These are phyloP conservation scores for Drosophila sp. DNA, from an alignment of 1,140 invertebrate species.

Conservation along the genomic window DNA sequence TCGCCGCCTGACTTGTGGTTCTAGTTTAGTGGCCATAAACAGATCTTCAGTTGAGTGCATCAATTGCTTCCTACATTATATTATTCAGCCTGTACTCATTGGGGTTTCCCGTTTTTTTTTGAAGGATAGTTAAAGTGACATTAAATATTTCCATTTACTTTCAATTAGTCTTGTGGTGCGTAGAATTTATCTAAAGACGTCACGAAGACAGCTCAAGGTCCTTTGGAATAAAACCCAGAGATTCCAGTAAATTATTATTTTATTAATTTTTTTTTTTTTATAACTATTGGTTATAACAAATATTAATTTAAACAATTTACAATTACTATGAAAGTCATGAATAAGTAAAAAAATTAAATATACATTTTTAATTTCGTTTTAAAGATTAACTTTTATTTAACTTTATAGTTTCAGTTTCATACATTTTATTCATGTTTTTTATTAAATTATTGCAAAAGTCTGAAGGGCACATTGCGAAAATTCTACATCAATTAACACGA, in stretches of 20 bases:
- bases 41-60: slow-evolving; percentile 30
- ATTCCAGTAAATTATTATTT: no score
- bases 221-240: not conserved
- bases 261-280: no score
- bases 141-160: slow-evolving; percentile 20
- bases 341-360: no score
- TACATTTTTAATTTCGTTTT: no score
- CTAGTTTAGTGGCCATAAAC: slow-evolving; percentile 44
- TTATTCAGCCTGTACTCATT: slow-evolving; percentile 28
- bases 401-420: no score
- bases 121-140: slow-evolving; percentile 60
- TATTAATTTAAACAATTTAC: no score
- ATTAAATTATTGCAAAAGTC: not conserved
- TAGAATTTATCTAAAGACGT: not conserved
- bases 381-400: no score
- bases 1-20: slow-evolving; percentile 26
- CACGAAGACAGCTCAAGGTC: not conserved
- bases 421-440: no score
- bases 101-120: slow-evolving; percentile 37
- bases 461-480: slow-evolving; percentile 53
- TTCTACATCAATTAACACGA: slow-evolving; percentile 18
- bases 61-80: slow-evolving; percentile 39
- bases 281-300: no score
- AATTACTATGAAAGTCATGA: no score
- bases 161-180: not conserved